Evolutionary conservation across 2,888 invertebrate species (phyloP), one percentile per base, ranked within the genome.

Genomic region (Chaetogeoica ovagalla): DNA sequence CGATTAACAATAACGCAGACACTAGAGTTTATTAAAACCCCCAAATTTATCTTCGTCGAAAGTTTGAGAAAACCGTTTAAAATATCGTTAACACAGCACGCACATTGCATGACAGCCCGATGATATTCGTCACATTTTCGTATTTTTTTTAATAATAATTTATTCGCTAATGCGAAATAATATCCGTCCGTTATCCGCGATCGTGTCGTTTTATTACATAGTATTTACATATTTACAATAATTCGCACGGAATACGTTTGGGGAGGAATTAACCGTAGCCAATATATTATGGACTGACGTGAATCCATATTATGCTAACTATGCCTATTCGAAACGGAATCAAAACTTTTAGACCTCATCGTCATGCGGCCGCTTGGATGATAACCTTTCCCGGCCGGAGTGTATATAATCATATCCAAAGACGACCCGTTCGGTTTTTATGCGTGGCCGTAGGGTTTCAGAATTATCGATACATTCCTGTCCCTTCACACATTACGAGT

Each of bases 331-430:
- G 15, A 37, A 63, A 62, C n/a, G 62, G 30, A 73, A 52, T 73
- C 62, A 62, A 73, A 73, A 73, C 62, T 73, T 65, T 63, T 55
- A 9, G 23, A 72, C 19, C 21, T 48, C 11, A 55, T 69, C n/a
- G n/a, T n/a, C 30, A 6, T 17, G 30, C 30, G 21, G 37, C 55
- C 7, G 11, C 21, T 52, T n/a, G 30, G 2, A 63, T 37, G 2
- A 63, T 37, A 52, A 17, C 21, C 9, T 74, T 73, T 52, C 6
- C 15, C 9, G 15, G n/a, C n/a, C n/a, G n/a, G n/a, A 37, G 9
- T 21, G n/a, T 8, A 1, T 11, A 30, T 63, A n/a, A 52, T 15
- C 8, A 19, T 55, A 37, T 70, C 19, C 30, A 30, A 2, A n/a
- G 55, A 73, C 63, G 55, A 55, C 4, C 30, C 15, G 30, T 48